Percentiles rank a stretch among this genome's conserved stretches.
These are phyloP conservation scores for Gymnocypris eckloni DNA, from an alignment of 2,797 vertebrate species.

Conservation along the genomic window DNA sequence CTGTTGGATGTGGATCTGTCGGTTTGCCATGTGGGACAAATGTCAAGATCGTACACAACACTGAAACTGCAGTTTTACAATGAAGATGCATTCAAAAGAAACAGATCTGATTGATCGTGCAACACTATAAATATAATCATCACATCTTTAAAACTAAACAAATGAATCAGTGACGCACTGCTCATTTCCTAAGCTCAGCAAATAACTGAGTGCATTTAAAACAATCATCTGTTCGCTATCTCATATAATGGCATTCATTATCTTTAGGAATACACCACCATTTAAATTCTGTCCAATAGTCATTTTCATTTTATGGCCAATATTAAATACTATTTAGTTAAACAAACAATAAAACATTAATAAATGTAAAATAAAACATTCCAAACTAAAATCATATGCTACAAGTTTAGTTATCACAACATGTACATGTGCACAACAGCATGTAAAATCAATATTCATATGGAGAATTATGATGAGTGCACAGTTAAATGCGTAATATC, in stretches of 20 bases:
- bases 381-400: not conserved
- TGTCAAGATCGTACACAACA: not conserved
- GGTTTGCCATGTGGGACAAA: not conserved
- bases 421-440: not conserved
- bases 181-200: not conserved
- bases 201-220: not conserved
- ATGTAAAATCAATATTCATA: not conserved
- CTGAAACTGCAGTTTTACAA: not conserved
- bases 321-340: not conserved
- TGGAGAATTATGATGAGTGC: not conserved
- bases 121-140: not conserved
- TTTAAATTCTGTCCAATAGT: not conserved
- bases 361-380: not conserved
- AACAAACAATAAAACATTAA: not conserved
- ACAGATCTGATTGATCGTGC: not conserved
- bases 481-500: too few species aligned
- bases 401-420: not conserved
- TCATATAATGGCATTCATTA: not conserved
- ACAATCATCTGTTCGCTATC: not conserved
- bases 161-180: not conserved
- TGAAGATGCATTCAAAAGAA: not conserved
- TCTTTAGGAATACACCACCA: not conserved
- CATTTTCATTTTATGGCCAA: not conserved
- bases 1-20: slow-evolving; percentile 23
- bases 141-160: not conserved